Evolutionary conservation across 2,888 invertebrate species (phyloP), one percentile per base, ranked within the genome.

Genomic region (Patella caerulea): DNA sequence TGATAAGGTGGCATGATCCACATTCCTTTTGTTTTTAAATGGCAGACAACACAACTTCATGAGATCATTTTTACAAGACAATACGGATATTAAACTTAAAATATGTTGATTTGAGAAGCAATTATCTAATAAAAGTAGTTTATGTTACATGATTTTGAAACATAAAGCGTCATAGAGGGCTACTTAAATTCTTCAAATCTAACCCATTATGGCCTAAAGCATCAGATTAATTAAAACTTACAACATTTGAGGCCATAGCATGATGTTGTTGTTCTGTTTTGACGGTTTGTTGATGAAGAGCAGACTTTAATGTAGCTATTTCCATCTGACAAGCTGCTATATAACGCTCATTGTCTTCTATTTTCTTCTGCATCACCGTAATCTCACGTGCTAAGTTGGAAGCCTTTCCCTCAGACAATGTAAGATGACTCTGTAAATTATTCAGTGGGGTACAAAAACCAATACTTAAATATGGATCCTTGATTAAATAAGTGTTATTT

Each of bases 371-470:
- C 71, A 76, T 71, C 56, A 52, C 19, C 0, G 73, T 73, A 0
- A 84, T 81, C 76, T 88, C 85, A 52, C 76, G 74, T n/a, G 82
- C 74, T 75, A 84, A 83, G 53, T 81, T 80, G 45, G 83, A 78
- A 11, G 83, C 82, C 2, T 81, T 82, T 9, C 72, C 81, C 79
- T 88, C 88, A 1, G 87, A 86, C 19, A 83, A 81, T 9, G 86
- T 81, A 73, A 86, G 86, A 78, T 89, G 87, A 78, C 82, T 84
- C 89, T 89, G 80, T 9, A 84, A 81, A 53, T n/a, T 12, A 65
- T 45, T 45, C 9, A 45, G 45, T 45, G 45, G 9, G 9, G 45
- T 56, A 19, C 29, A 69, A 45, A 45, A 52, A 52, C 55, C 24
- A 59, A n/a, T 3, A 71, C n/a, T n/a, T 11, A 45, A 3, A 72